Base-by-base conservation (phyloP, 92 coral and sea anemone genomes). In the Porites divaricata region DNA sequence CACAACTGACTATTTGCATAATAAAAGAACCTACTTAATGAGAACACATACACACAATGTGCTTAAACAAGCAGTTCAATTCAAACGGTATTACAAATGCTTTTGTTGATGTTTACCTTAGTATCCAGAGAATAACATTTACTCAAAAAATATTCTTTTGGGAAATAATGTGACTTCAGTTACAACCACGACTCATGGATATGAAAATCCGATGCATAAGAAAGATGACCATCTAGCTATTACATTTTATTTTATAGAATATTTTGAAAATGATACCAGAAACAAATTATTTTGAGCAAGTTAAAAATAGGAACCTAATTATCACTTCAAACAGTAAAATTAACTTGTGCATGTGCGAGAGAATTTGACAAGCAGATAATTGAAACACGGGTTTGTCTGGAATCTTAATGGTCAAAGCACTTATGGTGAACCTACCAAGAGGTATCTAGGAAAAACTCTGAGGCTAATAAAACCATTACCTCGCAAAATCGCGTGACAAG, bases 51-150 rank as follows among this genome's bases (percentile, higher is more conserved):
- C 17, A 59, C 25, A 62, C 35, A 45, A 61, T 78, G 11, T 53
- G 58, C 11, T 7, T 14, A 7, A 45, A 49, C 28, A 57, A 45
- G 76, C 63, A 70, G 13, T 56, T 35, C 1, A 50, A 72, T 12
- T 54, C 15, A 54, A 54, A 11, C 10, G 59, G 59, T 8, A 54
- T 54, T 54, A 13, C 72, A 72, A 48, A 23, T 58, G 61, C 9
- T 82, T 72, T 72, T 72, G 63, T 72, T 28, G 23, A 17, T 82
- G 86, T 82, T 82, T 82, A 72, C 64, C 51, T 45, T 48, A 63
- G 79, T 72, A 63, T 72, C 6, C 45, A 17, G 20, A 24, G 48
- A 73, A 72, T 59, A 82, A 82, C 78, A 82, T 82, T 72, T 72
- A 72, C 50, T 45, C 24, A 48, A 14, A 56, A 79, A 54, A 79